A percentile compares a stretch with the other conserved stretches of the same genome.
Evolutionary conservation across 2,113 vertebrate species (phyloP).

Genomic region (Numida meleagris): DNA sequence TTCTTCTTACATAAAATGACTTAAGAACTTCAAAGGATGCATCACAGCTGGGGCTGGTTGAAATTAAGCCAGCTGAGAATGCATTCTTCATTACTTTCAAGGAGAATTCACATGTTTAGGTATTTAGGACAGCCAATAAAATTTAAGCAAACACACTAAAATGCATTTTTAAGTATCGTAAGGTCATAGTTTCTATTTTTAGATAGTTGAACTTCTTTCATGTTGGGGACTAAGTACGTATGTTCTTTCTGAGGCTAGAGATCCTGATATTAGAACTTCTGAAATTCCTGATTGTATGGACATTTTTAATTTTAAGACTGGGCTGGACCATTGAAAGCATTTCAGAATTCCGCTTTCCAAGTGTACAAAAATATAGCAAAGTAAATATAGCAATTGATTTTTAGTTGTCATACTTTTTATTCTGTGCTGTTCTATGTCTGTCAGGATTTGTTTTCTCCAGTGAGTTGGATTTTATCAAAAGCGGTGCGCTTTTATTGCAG

Average conservation of each 20-base stretch:
- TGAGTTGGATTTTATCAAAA: neutral
- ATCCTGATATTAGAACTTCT: neutral
- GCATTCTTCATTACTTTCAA: neutral
- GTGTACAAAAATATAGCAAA: neutral
- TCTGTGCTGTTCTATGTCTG: neutral
- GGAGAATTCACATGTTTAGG: neutral
- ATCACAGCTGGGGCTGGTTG: neutral
- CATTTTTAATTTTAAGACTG: neutral
- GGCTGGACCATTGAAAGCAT: neutral
- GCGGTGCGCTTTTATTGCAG: neutral
- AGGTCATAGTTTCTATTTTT: neutral
- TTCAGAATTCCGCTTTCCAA: neutral
- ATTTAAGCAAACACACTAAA: neutral
- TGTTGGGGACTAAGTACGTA: neutral
- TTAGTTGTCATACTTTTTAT: neutral
- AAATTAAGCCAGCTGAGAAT: neutral
- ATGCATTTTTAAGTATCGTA: neutral
- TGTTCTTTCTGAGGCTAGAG: neutral
- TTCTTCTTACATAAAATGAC: neutral
- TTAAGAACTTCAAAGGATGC: neutral
- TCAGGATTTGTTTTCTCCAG: neutral
- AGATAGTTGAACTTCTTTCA: neutral
- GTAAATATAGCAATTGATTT: neutral
- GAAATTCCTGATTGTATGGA: neutral
- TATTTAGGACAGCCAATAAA: neutral